Percentiles rank a stretch among this genome's conserved stretches.
Conservation (phyloP, 2,113 vertebrate species). For the Aptenodytes patagonicus region DNA sequence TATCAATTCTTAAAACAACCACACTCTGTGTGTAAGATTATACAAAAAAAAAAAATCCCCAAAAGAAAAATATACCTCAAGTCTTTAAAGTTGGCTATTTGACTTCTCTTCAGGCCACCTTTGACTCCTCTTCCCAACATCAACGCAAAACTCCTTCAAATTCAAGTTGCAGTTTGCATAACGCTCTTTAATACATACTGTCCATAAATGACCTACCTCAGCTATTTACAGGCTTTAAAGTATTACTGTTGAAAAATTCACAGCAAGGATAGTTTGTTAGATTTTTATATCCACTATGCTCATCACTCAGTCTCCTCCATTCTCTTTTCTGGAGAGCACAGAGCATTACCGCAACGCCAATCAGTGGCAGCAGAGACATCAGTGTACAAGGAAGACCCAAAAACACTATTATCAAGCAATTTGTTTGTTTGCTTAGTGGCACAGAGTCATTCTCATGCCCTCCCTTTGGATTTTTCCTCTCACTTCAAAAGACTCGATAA, state of each 20-base stretch:
- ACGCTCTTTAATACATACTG: background rate
- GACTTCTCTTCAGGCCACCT: background rate
- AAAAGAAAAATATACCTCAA: accelerated
- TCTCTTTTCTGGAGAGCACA: background rate
- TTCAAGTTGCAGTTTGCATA: background rate
- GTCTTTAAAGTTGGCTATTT: background rate
- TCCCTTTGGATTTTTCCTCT: background rate
- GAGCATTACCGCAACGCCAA: background rate
- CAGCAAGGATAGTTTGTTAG: background rate
- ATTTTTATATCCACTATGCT: background rate
- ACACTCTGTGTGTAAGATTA: accelerated
- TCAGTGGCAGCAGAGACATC: background rate
- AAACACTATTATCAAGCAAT: background rate
- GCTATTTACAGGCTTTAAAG: background rate
- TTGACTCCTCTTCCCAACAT: background rate
- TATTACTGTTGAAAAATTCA: background rate
- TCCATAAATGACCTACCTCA: background rate
- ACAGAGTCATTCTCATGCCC: background rate
- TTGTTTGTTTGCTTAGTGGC: background rate
- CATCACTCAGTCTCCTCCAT: background rate
- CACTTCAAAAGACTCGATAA: background rate
- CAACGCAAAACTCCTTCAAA: background rate
- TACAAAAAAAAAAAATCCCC: accelerated
- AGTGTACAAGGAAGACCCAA: background rate
- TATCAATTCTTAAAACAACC: background rate